A percentile compares a stretch with the other conserved stretches of the same genome.
Conservation (phyloP, 2,797 vertebrate species). For the Discoglossus pictus region DNA sequence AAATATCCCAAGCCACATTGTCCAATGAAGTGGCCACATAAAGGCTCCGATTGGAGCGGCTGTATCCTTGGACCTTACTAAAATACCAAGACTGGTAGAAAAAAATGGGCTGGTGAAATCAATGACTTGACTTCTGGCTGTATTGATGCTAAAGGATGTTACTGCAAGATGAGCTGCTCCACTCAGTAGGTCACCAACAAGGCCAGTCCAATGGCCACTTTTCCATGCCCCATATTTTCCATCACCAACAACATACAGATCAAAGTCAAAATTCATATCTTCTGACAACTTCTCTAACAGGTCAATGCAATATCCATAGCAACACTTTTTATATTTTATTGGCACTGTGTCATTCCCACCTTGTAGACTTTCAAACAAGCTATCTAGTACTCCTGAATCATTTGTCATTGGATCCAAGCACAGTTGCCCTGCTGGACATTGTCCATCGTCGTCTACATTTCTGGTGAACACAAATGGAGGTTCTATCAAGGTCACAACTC, state of each 20-base stretch:
- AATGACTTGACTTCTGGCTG: conserved; percentile 93
- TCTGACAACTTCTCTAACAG: conserved; percentile 92
- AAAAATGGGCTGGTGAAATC: conserved; percentile 98
- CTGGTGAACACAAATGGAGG: conserved; percentile 96
- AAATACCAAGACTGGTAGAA: conserved; percentile 94
- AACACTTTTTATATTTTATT: conserved; percentile 87
- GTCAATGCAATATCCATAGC: conserved; percentile 96
- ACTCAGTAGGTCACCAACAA: conserved; percentile 91
- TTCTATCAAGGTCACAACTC: conserved; percentile 93
- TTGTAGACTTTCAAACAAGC: conserved; percentile 82
- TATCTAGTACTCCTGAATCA: conserved; percentile 77
- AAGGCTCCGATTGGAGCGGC: conserved; percentile 96
- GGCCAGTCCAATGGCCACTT: conserved; percentile 91
- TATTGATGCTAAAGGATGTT: conserved; percentile 96
- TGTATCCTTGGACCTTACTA: conserved; percentile 92
- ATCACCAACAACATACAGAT: conserved; percentile 95
- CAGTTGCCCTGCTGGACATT: conserved; percentile 90
- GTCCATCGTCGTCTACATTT: conserved; percentile 90
- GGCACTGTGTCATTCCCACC: conserved; percentile 83
- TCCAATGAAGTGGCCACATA: conserved; percentile 99
- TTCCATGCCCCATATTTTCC: conserved; percentile 95
- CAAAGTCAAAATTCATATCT: conserved; percentile 94
- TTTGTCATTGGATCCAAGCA: conserved; percentile 93
- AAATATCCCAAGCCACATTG: conserved; percentile 98
- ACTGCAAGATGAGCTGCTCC: conserved; percentile 93